phyloP scores from a whole-genome alignment of 2,113 vertebrate genomes.

The Colossoma macropomum region DNA sequence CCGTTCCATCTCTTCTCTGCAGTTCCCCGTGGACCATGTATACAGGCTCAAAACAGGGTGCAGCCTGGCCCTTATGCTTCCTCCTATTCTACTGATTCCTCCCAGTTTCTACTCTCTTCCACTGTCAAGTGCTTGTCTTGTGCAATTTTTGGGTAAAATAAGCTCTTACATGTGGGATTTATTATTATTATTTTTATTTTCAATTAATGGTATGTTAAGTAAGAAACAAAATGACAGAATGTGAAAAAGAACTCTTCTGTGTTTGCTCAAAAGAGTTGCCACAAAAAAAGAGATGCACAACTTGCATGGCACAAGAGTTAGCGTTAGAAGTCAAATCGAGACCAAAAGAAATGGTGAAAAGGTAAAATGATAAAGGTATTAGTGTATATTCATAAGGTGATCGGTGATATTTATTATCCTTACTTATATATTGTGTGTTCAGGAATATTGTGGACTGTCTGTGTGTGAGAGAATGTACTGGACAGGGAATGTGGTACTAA shows the following conservation, averaged over 20 bases:
- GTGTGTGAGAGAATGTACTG: conserved; percentile 71
- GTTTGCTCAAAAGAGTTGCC: neutral
- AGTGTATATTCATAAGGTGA: conserved; percentile 58
- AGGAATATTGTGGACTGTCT: conserved; percentile 62
- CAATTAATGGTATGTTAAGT: conserved; percentile 28
- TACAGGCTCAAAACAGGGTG: neutral
- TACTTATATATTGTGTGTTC: conserved; percentile 72
- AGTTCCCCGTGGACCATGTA: neutral
- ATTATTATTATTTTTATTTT: neutral
- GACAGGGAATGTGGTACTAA: conserved; percentile 59
- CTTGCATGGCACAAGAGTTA: conserved; percentile 60
- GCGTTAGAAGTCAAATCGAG: conserved; percentile 35
- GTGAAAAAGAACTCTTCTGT: neutral
- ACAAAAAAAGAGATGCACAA: conserved; percentile 13
- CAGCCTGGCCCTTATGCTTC: neutral
- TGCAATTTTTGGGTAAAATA: conserved; percentile 45
- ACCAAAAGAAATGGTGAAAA: conserved; percentile 45
- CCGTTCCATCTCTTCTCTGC: neutral
- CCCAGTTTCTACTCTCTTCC: conserved; percentile 19
- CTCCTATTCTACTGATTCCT: conserved; percentile 9
- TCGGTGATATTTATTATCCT: conserved; percentile 72
- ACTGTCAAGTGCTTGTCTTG: conserved; percentile 55
- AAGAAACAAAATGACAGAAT: conserved; percentile 14
- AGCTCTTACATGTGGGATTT: conserved; percentile 18
- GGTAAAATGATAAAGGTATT: conserved; percentile 40